Conservation (phyloP, 2,797 vertebrate species). For the Hemibagrus guttatus region DNA sequence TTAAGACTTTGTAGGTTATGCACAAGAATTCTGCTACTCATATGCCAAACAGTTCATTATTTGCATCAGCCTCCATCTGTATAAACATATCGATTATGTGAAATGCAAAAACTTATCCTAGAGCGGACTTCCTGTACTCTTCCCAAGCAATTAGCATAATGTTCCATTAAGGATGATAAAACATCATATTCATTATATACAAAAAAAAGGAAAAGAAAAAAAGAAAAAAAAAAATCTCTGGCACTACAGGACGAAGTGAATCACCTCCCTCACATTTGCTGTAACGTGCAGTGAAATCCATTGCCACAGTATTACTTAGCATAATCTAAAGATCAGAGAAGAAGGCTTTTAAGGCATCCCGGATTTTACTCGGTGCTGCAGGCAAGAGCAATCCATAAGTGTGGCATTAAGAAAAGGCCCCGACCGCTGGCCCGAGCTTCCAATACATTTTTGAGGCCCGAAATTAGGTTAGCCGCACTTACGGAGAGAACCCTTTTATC, state of each 20-base stretch:
- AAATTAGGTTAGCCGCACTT: conserved; percentile 72
- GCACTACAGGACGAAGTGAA: conserved; percentile 22
- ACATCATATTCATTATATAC: conserved; percentile 9
- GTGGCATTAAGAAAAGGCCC: conserved; percentile 65
- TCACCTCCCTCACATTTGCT: conserved; percentile 27
- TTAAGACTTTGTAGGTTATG: not conserved
- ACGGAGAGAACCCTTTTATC: conserved; percentile 69
- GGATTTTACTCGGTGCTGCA: conserved; percentile 53
- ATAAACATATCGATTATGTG: conserved; percentile 7
- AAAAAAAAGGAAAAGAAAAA: not conserved
- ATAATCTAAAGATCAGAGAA: conserved; percentile 52
- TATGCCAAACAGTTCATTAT: not conserved
- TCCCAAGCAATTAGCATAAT: conserved; percentile 31
- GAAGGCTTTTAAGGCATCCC: conserved; percentile 52
- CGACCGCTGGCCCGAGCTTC: conserved; percentile 56
- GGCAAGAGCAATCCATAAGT: conserved; percentile 64
- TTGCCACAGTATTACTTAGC: conserved; percentile 50
- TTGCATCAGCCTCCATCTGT: conserved; percentile 1
- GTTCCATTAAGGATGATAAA: conserved; percentile 38
- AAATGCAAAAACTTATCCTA: not conserved
- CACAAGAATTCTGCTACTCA: not conserved
- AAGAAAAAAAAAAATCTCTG: not conserved
- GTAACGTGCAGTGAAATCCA: conserved; percentile 46
- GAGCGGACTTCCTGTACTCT: not conserved
- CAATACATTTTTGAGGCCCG: conserved; percentile 58